A percentile compares a stretch with the other conserved stretches of the same genome.
These are phyloP conservation scores for Leptinotarsa tumamoca DNA, from an alignment of 2,888 invertebrate species.

Conservation along the genomic window DNA sequence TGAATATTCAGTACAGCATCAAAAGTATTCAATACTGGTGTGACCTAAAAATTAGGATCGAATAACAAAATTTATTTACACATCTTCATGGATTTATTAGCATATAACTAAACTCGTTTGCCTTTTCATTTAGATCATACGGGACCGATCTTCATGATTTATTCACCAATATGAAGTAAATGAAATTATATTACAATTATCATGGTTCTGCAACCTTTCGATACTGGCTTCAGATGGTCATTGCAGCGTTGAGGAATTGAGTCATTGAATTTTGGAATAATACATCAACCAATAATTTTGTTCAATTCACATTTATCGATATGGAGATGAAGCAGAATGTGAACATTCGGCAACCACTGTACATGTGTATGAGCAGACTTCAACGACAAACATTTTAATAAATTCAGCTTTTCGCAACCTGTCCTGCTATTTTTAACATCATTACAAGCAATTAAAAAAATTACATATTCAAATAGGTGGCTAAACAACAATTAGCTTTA, in stretches of 20 bases:
- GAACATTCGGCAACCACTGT: background rate
- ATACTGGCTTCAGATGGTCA: too few relatives aligned
- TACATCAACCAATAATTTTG: too few relatives aligned
- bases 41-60: background rate
- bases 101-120: constrained; percentile 7
- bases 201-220: too few relatives aligned
- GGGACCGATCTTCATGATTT: background rate
- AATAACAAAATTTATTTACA: constrained; percentile 10
- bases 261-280: too few relatives aligned
- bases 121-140: constrained; percentile 2
- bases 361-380: background rate
- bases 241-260: too few relatives aligned
- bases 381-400: background rate
- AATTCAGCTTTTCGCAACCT: constrained; percentile 7
- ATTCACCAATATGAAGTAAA: constrained; percentile 7
- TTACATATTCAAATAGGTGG: constrained; percentile 5
- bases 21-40: too few relatives aligned
- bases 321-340: background rate
- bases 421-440: constrained; percentile 9
- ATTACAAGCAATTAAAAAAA: constrained; percentile 18
- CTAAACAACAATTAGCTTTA: constrained; percentile 21
- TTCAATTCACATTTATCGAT: too few relatives aligned
- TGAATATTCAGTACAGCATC: too few relatives aligned
- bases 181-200: background rate
- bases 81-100: background rate